These are phyloP conservation scores for Stichopus chloronotus DNA, from an alignment of 35 echinoderm and acorn worm species.

Conservation along the genomic window DNA sequence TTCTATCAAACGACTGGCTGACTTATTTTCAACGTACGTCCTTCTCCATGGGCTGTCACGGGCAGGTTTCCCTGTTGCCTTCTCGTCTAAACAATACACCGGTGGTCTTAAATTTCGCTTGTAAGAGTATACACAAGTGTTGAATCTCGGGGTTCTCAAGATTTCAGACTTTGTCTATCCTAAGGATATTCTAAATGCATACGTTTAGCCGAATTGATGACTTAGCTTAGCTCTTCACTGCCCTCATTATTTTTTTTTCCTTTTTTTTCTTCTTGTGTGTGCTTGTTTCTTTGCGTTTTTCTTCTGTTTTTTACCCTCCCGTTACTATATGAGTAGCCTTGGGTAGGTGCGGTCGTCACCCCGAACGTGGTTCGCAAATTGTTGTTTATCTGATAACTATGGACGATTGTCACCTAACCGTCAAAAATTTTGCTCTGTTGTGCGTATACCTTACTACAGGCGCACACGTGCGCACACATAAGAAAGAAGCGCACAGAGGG, in stretches of 20 bases:
- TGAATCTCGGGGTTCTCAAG: conserved; percentile 33
- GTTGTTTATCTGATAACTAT: neutral
- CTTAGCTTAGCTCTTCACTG: conserved; percentile 22
- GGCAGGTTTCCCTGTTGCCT: neutral
- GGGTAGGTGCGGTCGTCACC: no score
- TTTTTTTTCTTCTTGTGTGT: neutral
- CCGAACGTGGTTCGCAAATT: neutral
- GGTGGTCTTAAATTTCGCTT: conserved; percentile 29
- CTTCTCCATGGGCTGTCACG: conserved; percentile 11
- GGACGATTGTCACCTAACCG: no score
- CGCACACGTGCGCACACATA: no score
- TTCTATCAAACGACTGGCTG: no score
- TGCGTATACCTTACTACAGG: no score
- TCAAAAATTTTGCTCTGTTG: no score
- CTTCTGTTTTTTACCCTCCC: neutral
- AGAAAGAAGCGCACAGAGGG: no score
- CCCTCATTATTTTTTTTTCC: conserved; percentile 31
- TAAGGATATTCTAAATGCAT: conserved; percentile 60
- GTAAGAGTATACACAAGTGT: conserved; percentile 52
- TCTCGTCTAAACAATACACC: neutral
- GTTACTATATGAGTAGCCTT: neutral
- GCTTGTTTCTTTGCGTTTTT: neutral
- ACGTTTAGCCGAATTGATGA: conserved; percentile 60
- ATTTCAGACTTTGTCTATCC: conserved; percentile 44
- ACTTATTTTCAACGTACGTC: neutral